These are phyloP conservation scores for Drosophila bipectinata DNA, from an alignment of 1,140 invertebrate species.

Conservation along the genomic window DNA sequence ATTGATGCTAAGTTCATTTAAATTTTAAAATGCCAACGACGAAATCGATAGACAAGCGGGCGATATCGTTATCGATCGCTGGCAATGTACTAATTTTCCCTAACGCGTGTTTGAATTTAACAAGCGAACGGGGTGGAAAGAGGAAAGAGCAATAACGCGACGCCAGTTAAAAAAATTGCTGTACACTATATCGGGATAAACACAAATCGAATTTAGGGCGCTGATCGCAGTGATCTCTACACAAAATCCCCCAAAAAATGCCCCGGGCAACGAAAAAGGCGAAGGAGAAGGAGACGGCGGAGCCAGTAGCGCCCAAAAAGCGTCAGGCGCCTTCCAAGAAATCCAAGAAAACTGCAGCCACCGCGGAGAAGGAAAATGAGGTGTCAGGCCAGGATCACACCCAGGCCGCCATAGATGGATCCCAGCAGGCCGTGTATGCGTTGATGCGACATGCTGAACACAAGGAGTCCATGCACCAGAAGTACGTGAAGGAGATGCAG, in stretches of 20 bases:
- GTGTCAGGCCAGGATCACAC: not conserved
- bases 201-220: not conserved
- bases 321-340: conserved; percentile 8
- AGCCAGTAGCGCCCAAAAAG: conserved; percentile 13
- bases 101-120: conserved; percentile 34
- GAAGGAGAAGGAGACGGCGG: conserved; percentile 11
- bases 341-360: conserved; percentile 18
- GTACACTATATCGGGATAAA: conserved; percentile 4
- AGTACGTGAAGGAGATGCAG: conserved; percentile 86
- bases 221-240: conserved; percentile 1
- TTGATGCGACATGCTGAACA: conserved; percentile 87
- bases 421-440: conserved; percentile 52
- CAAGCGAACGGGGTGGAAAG: conserved; percentile 64
- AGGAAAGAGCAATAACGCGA: conserved; percentile 55
- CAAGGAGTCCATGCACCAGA: conserved; percentile 87
- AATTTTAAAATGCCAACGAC: conserved; percentile 15
- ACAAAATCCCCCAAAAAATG: conserved; percentile 18
- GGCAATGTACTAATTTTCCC: conserved; percentile 28
- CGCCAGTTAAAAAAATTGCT: conserved; percentile 46
- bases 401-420: not conserved
- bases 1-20: conserved; percentile 4
- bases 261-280: conserved; percentile 26
- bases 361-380: conserved; percentile 52
- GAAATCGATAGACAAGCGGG: not conserved
- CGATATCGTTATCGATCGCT: conserved; percentile 18